A percentile compares a stretch with the other conserved stretches of the same genome.
These are phyloP conservation scores for Rhorus exstirpatorius DNA, from an alignment of 2,888 invertebrate species.

Conservation along the genomic window DNA sequence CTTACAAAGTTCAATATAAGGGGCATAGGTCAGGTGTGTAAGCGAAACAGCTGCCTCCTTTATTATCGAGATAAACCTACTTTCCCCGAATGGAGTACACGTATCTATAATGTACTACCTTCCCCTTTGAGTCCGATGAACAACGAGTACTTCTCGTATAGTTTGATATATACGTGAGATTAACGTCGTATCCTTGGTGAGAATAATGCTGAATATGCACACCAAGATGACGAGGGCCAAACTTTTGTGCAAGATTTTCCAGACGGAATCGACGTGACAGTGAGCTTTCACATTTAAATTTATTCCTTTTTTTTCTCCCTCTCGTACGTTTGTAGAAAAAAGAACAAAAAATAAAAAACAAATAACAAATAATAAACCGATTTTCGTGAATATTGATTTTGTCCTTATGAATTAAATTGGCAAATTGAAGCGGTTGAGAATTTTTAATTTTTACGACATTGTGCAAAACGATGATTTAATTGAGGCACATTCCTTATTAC, in stretches of 20 bases:
- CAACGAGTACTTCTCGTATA: constrained; percentile 43
- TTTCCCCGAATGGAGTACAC: constrained; percentile 60
- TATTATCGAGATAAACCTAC: constrained; percentile 71
- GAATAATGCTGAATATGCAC: constrained; percentile 42
- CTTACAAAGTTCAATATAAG: constrained; percentile 41
- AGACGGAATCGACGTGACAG: constrained; percentile 10
- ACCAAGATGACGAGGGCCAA: constrained; percentile 9
- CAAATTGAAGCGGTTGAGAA: no score
- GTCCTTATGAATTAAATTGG: no score
- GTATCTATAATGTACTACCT: constrained; percentile 57
- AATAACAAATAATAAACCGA: no score
- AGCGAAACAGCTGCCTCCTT: constrained; percentile 66
- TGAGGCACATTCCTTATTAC: no score
- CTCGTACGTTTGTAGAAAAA: no score
- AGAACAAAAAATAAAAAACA: no score
- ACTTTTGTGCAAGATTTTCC: constrained; percentile 17
- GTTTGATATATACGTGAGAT: constrained; percentile 37
- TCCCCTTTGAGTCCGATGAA: constrained; percentile 9
- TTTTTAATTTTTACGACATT: no score
- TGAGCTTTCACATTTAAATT: neutral
- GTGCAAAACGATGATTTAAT: no score
- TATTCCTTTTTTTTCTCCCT: no score
- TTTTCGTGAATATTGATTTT: no score
- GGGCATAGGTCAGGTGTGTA: constrained; percentile 2
- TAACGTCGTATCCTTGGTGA: constrained; percentile 34